Conservation (phyloP, 2,888 invertebrate species). For the Luffia ferchaultella region DNA sequence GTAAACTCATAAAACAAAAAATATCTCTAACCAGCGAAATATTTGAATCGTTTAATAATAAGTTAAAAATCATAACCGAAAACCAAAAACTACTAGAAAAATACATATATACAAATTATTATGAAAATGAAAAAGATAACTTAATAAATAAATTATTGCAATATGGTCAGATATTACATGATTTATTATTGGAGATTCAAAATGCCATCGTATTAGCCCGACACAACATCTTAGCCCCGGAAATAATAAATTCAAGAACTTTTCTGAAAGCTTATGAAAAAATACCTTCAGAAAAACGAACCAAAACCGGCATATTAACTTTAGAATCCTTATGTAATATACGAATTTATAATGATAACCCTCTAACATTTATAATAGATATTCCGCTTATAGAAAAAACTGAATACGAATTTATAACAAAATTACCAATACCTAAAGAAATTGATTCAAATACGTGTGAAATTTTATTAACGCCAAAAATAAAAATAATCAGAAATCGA, state of each 20-base stretch:
- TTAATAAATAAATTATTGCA: neutral
- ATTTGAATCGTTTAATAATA: neutral
- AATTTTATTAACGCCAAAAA: neutral
- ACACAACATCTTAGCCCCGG: neutral
- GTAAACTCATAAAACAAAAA: neutral
- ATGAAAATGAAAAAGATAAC: neutral
- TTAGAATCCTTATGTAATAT: neutral
- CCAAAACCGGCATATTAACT: neutral
- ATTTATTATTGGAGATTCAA: neutral
- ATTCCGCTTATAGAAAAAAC: neutral
- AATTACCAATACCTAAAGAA: neutral
- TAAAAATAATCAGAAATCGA: neutral
- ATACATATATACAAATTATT: neutral
- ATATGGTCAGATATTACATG: neutral
- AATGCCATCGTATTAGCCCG: neutral
- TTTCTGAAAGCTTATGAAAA: neutral
- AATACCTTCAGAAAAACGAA: neutral
- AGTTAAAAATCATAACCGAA: neutral
- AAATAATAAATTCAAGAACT: neutral
- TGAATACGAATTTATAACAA: neutral
- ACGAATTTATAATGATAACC: neutral
- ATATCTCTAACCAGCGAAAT: neutral
- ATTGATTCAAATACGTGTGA: neutral
- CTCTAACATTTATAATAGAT: neutral
- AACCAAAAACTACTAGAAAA: neutral